These are phyloP conservation scores for Zophobas morio DNA, from an alignment of 1,140 invertebrate species.

Conservation along the genomic window DNA sequence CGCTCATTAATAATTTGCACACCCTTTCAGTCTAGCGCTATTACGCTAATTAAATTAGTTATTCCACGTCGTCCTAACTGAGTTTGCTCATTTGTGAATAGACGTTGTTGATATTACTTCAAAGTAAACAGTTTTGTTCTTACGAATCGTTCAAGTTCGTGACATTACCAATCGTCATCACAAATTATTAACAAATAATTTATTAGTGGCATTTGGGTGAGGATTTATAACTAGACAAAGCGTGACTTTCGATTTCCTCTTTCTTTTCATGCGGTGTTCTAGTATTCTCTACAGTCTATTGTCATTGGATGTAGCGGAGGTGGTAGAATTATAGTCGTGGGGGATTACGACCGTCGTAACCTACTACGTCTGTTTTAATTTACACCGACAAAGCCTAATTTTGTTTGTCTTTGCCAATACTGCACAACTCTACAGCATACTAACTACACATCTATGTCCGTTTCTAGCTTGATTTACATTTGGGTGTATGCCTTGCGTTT, in stretches of 20 bases:
- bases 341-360: conserved; percentile 3
- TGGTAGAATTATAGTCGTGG: conserved; percentile 1
- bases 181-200: conserved; percentile 6
- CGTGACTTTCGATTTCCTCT: neutral
- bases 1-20: conserved; percentile 55
- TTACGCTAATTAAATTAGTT: conserved; percentile 58
- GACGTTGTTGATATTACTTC: conserved; percentile 50
- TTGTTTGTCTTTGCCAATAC: conserved; percentile 20
- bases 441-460: conserved; percentile 3
- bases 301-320: neutral
- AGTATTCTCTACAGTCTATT: neutral
- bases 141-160: conserved; percentile 10
- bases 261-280: neutral
- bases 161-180: neutral
- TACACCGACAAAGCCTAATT: conserved; percentile 25
- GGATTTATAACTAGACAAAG: neutral
- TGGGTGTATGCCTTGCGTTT: conserved; percentile 58
- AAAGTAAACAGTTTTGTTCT: conserved; percentile 47
- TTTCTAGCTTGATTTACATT: conserved; percentile 54
- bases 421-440: conserved; percentile 4
- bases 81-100: conserved; percentile 49
- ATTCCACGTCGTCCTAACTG: conserved; percentile 51
- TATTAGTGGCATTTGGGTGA: neutral
- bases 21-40: conserved; percentile 56
- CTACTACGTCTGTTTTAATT: conserved; percentile 11